Conservation (phyloP, 2,888 invertebrate species). For the Phyto melanocephala region DNA sequence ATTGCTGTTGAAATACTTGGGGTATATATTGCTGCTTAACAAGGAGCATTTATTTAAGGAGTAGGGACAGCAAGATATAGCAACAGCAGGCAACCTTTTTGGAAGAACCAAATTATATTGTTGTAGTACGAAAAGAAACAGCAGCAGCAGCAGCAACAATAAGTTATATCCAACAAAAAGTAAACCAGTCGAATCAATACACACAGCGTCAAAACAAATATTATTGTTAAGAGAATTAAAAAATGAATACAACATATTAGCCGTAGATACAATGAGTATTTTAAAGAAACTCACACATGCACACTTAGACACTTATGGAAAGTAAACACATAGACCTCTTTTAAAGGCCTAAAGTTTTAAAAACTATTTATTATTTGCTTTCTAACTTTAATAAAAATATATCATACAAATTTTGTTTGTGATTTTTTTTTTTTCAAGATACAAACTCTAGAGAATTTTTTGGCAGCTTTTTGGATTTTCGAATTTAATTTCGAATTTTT, state of each 20-base stretch:
- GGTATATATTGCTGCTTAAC: slow-evolving; percentile 23
- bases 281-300: not conserved
- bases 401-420: too few species aligned
- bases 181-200: not conserved
- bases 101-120: slow-evolving; percentile 31
- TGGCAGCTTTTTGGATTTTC: not conserved
- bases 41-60: slow-evolving; percentile 31
- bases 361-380: not conserved
- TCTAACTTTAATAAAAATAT: too few species aligned
- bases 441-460: too few species aligned
- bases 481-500: not conserved
- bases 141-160: slow-evolving; percentile 10
- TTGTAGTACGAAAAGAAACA: not conserved
- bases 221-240: slow-evolving; percentile 45
- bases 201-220: slow-evolving; percentile 54
- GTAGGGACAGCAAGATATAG: not conserved
- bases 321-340: not conserved
- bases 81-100: not conserved
- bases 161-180: slow-evolving; percentile 14
- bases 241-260: not conserved
- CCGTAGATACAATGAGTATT: not conserved
- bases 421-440: too few species aligned
- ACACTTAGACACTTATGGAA: slow-evolving; percentile 16
- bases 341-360: slow-evolving; percentile 4
- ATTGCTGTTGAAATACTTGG: slow-evolving; percentile 51